Percentiles rank a stretch among this genome's conserved stretches.
phyloP scores from a whole-genome alignment of 53 echinoderm and acorn worm species.

The Hippasteria phrygiana region DNA sequence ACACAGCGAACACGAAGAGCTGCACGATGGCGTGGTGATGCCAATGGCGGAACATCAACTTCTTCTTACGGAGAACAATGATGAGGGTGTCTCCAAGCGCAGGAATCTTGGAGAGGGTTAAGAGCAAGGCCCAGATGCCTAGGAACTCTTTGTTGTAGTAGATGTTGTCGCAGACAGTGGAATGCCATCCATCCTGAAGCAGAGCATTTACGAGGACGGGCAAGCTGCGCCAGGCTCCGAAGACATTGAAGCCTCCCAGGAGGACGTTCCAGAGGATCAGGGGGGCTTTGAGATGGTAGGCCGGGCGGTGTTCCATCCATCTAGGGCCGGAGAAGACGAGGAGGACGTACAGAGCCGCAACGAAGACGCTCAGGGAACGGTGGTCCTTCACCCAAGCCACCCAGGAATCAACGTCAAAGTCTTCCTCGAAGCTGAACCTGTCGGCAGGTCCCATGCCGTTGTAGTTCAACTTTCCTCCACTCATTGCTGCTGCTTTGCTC shows the following conservation, averaged over 20 bases:
- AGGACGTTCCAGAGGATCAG: slow-evolving; percentile 80
- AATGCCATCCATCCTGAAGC: slow-evolving; percentile 68
- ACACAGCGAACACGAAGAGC: slow-evolving; percentile 78
- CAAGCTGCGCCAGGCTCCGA: slow-evolving; percentile 62
- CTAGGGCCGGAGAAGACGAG: slow-evolving; percentile 64
- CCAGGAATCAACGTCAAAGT: slow-evolving; percentile 72
- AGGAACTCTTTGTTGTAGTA: slow-evolving; percentile 71
- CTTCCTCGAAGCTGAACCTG: slow-evolving; percentile 61
- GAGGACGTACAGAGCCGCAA: slow-evolving; percentile 63
- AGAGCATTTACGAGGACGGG: slow-evolving; percentile 52
- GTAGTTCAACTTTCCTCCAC: background rate
- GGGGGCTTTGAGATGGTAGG: slow-evolving; percentile 73
- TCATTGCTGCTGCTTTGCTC: too few species aligned
- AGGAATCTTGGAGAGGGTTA: slow-evolving; percentile 85
- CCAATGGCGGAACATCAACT: slow-evolving; percentile 92
- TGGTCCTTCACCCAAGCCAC: slow-evolving; percentile 57
- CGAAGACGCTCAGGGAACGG: slow-evolving; percentile 48
- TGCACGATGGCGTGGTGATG: slow-evolving; percentile 91
- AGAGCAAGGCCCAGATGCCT: slow-evolving; percentile 80
- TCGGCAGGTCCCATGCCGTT: slow-evolving; percentile 14
- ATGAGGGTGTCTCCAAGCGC: slow-evolving; percentile 94
- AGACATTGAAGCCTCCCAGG: slow-evolving; percentile 75
- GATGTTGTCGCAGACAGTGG: slow-evolving; percentile 68
- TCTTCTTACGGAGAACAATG: slow-evolving; percentile 92
- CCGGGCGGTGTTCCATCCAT: slow-evolving; percentile 74